Evolutionary conservation across 2,888 invertebrate species (phyloP).

Genomic region (Alcis repandata): DNA sequence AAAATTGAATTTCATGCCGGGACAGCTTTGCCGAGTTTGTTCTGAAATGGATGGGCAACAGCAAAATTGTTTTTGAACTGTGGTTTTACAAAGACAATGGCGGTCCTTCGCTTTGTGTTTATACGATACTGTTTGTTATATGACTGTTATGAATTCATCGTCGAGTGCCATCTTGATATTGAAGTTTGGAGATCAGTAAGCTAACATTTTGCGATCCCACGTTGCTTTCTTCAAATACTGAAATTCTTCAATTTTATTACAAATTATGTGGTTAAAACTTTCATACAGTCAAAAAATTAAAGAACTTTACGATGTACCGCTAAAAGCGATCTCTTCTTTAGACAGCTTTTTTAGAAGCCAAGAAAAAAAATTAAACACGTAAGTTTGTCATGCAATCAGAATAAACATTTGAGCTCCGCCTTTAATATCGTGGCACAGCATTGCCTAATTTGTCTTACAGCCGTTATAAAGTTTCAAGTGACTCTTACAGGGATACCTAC

Average conservation of each 20-base stretch:
- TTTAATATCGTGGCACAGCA: conserved; percentile 5
- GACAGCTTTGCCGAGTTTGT: conserved; percentile 13
- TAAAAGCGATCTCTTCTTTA: no score
- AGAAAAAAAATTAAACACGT: background rate
- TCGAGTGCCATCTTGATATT: no score
- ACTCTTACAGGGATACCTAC: conserved; percentile 32
- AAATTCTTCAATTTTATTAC: no score
- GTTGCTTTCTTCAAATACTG: no score
- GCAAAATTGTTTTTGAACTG: background rate
- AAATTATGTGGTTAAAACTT: no score
- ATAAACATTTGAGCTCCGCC: conserved; percentile 18
- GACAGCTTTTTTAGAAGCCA: no score
- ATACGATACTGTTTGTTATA: background rate
- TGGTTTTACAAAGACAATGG: background rate
- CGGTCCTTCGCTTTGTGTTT: background rate
- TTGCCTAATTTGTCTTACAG: conserved; percentile 29
- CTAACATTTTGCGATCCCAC: no score
- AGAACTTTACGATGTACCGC: no score
- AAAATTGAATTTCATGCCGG: conserved; percentile 26
- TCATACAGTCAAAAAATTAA: no score
- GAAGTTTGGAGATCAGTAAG: no score
- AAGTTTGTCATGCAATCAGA: conserved; percentile 24
- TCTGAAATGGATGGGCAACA: background rate
- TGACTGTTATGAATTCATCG: no score
- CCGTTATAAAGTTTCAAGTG: conserved; percentile 37